These are phyloP conservation scores for Iphiclides podalirius DNA, from an alignment of 2,888 invertebrate species.

Conservation along the genomic window DNA sequence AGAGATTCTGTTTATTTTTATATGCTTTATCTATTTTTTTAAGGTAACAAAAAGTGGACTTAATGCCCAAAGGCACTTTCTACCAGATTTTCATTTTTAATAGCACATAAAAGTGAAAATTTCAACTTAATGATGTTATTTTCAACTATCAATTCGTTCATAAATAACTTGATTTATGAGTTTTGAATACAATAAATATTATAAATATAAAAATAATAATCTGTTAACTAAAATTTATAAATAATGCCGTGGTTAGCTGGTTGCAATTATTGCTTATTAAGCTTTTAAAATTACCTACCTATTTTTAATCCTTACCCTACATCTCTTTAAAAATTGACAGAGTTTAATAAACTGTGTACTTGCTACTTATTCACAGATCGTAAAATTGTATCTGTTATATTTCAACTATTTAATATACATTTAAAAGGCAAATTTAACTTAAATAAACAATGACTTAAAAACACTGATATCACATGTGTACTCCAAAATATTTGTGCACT, in stretches of 20 bases:
- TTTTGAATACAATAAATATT: too few species aligned
- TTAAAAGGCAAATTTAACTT: too few species aligned
- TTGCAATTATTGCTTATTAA: not conserved
- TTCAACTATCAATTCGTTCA: too few species aligned
- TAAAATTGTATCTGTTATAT: not conserved
- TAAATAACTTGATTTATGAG: too few species aligned
- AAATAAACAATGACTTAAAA: conserved; percentile 20
- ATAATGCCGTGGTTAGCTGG: conserved; percentile 12
- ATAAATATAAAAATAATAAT: conserved; percentile 1
- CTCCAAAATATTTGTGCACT: conserved; percentile 33
- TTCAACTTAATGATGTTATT: too few species aligned
- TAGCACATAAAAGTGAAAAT: too few species aligned
- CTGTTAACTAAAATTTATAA: conserved; percentile 4
- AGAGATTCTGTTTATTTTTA: too few species aligned
- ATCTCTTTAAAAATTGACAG: conserved; percentile 31
- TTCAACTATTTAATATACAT: too few species aligned
- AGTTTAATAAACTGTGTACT: conserved; percentile 8
- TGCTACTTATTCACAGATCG: not conserved
- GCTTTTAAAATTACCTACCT: conserved; percentile 1
- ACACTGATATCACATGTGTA: conserved; percentile 41
- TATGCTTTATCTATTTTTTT: too few species aligned
- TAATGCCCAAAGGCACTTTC: too few species aligned
- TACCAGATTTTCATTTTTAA: too few species aligned
- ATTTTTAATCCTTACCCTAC: not conserved
- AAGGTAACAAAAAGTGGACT: too few species aligned